phyloP scores from a whole-genome alignment of 2,797 vertebrate genomes.

The Enteromius paludinosus region DNA sequence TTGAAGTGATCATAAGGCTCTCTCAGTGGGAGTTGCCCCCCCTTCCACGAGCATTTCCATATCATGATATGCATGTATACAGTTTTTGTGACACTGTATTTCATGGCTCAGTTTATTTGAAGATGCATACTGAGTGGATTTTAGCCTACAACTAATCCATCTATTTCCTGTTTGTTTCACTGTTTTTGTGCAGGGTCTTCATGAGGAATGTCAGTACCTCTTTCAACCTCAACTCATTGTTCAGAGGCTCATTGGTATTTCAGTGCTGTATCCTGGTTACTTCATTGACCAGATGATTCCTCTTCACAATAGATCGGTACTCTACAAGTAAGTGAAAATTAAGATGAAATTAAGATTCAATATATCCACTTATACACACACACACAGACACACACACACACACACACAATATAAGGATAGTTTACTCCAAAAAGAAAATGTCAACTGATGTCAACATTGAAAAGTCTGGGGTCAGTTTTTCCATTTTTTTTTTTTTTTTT shows the following conservation, averaged over 20 bases:
- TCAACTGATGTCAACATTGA: neutral
- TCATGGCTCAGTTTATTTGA: constrained; percentile 9
- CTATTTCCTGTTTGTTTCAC: constrained; percentile 33
- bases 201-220: constrained; percentile 97
- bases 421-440: neutral
- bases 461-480: neutral
- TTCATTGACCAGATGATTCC: constrained; percentile 91
- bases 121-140: neutral
- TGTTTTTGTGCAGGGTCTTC: constrained; percentile 85
- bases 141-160: constrained; percentile 12
- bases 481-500: neutral
- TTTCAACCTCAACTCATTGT: constrained; percentile 98
- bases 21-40: constrained; percentile 6
- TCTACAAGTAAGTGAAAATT: constrained; percentile 92
- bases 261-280: constrained; percentile 90
- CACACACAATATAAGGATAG: neutral
- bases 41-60: constrained; percentile 29
- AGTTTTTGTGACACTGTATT: constrained; percentile 20
- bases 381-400: neutral
- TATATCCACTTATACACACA: neutral
- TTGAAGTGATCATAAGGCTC: constrained; percentile 38
- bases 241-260: constrained; percentile 91
- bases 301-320: constrained; percentile 89
- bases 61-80: constrained; percentile 29
- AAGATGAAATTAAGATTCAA: neutral